Conservation (phyloP, 2,113 vertebrate species). For the Eretmochelys imbricata region DNA sequence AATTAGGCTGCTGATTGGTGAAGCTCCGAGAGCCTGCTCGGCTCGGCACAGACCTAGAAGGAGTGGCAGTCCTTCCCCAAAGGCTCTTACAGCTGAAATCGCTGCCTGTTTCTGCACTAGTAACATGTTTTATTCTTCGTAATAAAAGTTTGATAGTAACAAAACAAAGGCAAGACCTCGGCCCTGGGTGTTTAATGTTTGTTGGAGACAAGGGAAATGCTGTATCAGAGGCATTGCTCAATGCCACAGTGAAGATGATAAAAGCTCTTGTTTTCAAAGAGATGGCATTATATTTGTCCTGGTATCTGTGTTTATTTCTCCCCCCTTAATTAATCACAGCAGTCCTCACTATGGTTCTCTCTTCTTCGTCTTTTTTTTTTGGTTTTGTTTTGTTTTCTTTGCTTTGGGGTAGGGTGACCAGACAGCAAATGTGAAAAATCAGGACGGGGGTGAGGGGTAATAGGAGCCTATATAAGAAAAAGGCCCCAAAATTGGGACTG, state of each 20-base stretch:
- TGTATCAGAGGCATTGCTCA: neutral
- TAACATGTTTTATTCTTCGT: accelerated
- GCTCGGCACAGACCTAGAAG: neutral
- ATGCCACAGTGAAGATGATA: neutral
- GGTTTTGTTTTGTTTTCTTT: neutral
- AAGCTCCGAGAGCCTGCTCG: accelerated
- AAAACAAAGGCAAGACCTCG: neutral
- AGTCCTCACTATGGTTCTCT: neutral
- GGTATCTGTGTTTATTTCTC: accelerated
- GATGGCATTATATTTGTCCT: neutral
- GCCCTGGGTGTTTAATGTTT: neutral
- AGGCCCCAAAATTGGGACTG: too few relatives aligned
- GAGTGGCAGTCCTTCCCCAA: accelerated
- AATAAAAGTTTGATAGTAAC: neutral
- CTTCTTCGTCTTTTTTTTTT: neutral
- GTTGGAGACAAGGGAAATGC: neutral
- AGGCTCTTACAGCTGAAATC: accelerated
- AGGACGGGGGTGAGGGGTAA: too few relatives aligned
- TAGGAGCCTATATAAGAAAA: too few relatives aligned
- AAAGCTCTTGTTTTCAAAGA: constrained; percentile 7
- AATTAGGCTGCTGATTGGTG: neutral
- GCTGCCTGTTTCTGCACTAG: accelerated
- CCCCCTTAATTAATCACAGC: constrained; percentile 13
- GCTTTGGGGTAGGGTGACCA: neutral
- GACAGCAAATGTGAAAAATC: too few relatives aligned